Evolutionary conservation across 2,113 vertebrate species (phyloP), one percentile per base, ranked within the genome.

Genomic region (Sminthopsis crassicaudata): DNA sequence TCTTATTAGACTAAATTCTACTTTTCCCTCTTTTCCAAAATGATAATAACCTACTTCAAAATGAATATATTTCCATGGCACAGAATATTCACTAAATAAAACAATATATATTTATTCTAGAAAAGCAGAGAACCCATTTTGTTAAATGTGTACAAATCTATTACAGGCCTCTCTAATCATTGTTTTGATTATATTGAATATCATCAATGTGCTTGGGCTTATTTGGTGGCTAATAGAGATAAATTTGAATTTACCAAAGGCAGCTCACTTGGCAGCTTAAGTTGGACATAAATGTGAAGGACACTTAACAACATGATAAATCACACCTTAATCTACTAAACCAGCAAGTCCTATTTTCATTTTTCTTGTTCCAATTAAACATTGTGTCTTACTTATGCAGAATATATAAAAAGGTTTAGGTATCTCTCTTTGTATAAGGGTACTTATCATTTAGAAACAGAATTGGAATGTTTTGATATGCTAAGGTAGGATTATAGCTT

Each of bases 361-460:
- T 8, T 16, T 91, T 53, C 11, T 26, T 95, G 55, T 95, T 96
- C 84, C 93, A 96, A 93, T 53, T 90, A 97, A 97, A 95, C 92
- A 36, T 0, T 30, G 16, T 88, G 51, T 95, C 19, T 94, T 96
- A 88, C 96, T 91, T 96, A 90, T 95, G 91, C 91, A 93, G 52
- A 91, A 91, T 67, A 7, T 67, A 50, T 91, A 55, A 94, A 50
- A 95, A 89, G 53, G 36, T 93, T 96, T 76, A 94, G 36, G 10
- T 50, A 16, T 0, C 0, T 5, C 76, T 93, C 90, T 94, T 98
- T 97, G 25, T 30, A 92, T 93, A 93, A 97, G 48, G 30, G 12
- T 12, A 96, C 46, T 97, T 98, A 96, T 96, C 96, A 97, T 94
- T 97, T 94, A 95, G 46, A 93, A 98, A 96, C 91, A 94, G 90